Base-by-base conservation (phyloP, 2,113 vertebrate genomes). In the Nansenia antarctica region DNA sequence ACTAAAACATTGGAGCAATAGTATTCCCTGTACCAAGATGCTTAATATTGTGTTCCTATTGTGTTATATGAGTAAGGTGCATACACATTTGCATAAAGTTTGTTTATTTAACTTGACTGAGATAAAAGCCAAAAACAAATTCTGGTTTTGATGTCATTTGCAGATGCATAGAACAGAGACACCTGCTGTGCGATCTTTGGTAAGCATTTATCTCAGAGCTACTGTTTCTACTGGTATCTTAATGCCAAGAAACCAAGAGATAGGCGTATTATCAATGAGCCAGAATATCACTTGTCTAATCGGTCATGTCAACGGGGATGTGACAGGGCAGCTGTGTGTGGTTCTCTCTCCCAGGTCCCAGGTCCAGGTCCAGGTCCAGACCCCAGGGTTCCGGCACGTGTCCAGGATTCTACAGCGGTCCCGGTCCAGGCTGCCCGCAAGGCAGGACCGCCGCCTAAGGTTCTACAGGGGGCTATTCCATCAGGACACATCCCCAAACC, bases 401-500 rank as follows among this genome's bases (percentile, higher is more conserved):
- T 73, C 18, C 72, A 74, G 1, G 71, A 75, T 1, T 87, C 84
- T 53, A 73, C 88, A 0, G 72, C 85, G 15, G 89, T 90, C 70
- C 77, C 88, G 6, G 77, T 84, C 62, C 71, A 77, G 3, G 64
- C 78, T 9, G 69, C 60, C 35, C 66, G 67, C 1, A 76, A 83
- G 60, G 29, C 71, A 1, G 54, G 24, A 70, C 92, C 91, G 70
- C 92, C 91, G 62, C 88, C 93, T 0, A 94, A 94, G 65, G 60
- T 96, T 0, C 67, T 94, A 9, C 98, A 95, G 81, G 94, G 95
- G 42, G 84, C 93, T 12, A 98, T 99, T 61, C 97, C 96, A 1
- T 87, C 94, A 0, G 96, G 98, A 24, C 93, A 98, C 88, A 97
- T 97, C 61, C 98, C 98, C 0, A 98, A 97, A 74, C 96, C 97